Conservation (phyloP, 2,888 invertebrate genomes). For the Apamea epomidion region DNA sequence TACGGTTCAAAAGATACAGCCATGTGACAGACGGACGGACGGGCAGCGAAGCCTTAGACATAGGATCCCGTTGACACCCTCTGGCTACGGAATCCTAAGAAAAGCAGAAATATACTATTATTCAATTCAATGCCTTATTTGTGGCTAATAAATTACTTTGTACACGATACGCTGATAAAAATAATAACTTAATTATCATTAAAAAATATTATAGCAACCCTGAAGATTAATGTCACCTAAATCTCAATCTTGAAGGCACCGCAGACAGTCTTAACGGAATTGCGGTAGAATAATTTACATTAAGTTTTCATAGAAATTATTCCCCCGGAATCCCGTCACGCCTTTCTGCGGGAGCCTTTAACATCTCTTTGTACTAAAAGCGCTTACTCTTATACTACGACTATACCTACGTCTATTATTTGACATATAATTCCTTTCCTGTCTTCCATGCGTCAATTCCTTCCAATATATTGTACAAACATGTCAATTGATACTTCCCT, state of each 20-base stretch:
- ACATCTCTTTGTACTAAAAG: conserved; percentile 19
- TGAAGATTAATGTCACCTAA: conserved; percentile 1
- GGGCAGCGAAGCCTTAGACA: neutral
- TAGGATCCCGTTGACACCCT: neutral
- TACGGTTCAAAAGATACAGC: neutral
- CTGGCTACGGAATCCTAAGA: neutral
- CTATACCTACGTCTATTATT: conserved; percentile 57
- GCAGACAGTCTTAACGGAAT: neutral
- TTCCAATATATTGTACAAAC: conserved; percentile 87
- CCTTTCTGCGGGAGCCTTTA: neutral
- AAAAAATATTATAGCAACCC: neutral
- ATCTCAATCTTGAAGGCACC: neutral
- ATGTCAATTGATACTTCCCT: conserved; percentile 84
- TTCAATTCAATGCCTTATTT: neutral
- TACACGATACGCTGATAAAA: neutral
- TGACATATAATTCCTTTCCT: conserved; percentile 77
- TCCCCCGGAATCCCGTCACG: neutral
- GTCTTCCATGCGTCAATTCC: conserved; percentile 90
- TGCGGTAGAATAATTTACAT: neutral
- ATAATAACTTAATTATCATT: neutral
- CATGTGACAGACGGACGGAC: neutral
- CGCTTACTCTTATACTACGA: conserved; percentile 39
- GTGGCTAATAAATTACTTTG: neutral
- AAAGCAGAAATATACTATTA: neutral
- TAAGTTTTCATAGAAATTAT: neutral